Evolutionary conservation across 2,888 invertebrate species (phyloP).

Genomic region (Beris chalybata): DNA sequence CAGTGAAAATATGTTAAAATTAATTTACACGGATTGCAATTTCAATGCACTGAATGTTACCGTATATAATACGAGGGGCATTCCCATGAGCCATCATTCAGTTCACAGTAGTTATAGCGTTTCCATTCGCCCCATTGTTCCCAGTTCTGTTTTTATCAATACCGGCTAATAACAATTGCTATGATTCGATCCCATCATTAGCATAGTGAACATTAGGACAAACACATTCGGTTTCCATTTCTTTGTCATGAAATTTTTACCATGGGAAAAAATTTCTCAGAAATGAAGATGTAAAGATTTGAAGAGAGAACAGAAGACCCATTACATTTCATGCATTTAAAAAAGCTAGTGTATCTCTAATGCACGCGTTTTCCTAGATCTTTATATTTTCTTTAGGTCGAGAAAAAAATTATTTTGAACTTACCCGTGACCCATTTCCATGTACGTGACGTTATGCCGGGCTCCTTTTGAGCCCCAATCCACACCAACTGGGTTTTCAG

Average conservation of each 20-base stretch:
- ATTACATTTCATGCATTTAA: background rate
- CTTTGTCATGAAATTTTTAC: background rate
- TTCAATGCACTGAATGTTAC: background rate
- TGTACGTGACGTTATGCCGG: constrained; percentile 75
- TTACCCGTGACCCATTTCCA: constrained; percentile 91
- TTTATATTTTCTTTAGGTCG: background rate
- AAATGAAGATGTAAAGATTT: background rate
- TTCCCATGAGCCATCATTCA: no score
- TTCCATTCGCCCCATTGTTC: background rate
- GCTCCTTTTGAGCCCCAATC: constrained; percentile 90
- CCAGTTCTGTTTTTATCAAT: constrained; percentile 5
- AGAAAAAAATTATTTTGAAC: background rate
- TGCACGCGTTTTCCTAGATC: background rate
- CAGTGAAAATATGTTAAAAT: no score
- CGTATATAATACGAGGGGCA: no score
- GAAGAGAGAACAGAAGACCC: background rate
- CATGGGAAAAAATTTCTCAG: constrained; percentile 4
- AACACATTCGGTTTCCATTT: background rate
- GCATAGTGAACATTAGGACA: constrained; percentile 9
- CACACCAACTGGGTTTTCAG: constrained; percentile 85
- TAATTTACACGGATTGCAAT: constrained; percentile 15
- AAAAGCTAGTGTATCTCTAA: background rate
- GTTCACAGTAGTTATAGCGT: no score
- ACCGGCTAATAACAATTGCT: constrained; percentile 11
- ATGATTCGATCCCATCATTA: constrained; percentile 10